Base-by-base conservation (phyloP, 2,888 invertebrate genomes). In the Microplitis deprimator region DNA sequence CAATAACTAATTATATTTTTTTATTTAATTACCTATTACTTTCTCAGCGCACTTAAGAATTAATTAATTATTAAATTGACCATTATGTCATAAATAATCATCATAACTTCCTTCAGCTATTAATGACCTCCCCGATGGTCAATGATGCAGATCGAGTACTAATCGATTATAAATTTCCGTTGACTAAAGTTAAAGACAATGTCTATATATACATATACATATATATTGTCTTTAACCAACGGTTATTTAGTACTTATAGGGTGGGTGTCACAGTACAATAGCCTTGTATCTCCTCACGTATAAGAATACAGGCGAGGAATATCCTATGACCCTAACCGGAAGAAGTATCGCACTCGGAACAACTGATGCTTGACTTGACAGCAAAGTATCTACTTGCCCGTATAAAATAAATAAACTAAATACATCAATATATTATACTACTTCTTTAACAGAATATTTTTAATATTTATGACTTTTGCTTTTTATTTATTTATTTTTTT, bases 291-390 rank as follows among this genome's bases (percentile, higher is more conserved):
- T 77, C 71, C 72, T 73, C 79, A 80, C 80, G 82, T 81, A 79
- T 81, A 77, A 68, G 68, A 73, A 77, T 77, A 83, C 85, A 82
- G 82, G 83, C 77, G 82, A 77, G 77, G 86, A 86, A 87, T 87
- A 86, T 84, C 77, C 82, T 84, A 86, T 83, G 81, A 81, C 78
- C 81, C 79, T 29, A 77, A 81, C 86, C 86, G 86, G 86, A 87
- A 87, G 84, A 85, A 86, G 84, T 85, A 86, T 83, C 85, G 83
- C 83, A 81, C 80, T 81, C 76, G 81, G 82, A 83, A 80, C 83
- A 83, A 70, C 79, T 80, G 79, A 81, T 79, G 78, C 74, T 69
- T 79, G 77, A 77, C 79, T 73, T 81, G 79, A 78, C 69, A 79
- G 50, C 38, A 40, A 60, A 69, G 17, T 41, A 60, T 62, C 41